Evolutionary conservation across 2,888 invertebrate species (phyloP), one percentile per base, ranked within the genome.

Genomic region (Rhamphomyia laevipes): DNA sequence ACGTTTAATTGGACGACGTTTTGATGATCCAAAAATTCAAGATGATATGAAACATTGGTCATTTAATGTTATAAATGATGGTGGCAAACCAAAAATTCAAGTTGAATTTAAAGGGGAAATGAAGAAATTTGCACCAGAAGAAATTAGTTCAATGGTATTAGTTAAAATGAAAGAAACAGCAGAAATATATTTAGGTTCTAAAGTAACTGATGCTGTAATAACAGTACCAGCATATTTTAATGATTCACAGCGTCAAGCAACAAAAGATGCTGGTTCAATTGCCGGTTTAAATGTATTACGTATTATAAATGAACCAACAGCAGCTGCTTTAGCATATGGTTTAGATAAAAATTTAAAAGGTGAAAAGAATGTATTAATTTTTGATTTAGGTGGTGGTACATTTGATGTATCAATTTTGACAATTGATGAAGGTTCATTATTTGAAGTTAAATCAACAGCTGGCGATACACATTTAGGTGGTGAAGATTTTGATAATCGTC

Each of bases 401-500:
- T 94, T 94, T 64, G 93, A 94, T 73, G 93, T 94, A 10, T 93
- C 93, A 27, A 79, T 93, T 55, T 74, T 94, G 30, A 82, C 87
- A 56, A 93, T 94, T 65, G 86, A 89, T 59, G 90, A 93, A 68
- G 82, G 91, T 0, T 82, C 84, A 0, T 66, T 87, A 55, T 88
- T 88, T 61, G 85, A 88, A 73, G 88, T 89, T 0, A 79, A 77
- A 63, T 77, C 87, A 1, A 88, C 88, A 1, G 82, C 86, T 4
- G 88, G 87, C 6, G 86, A 89, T 61, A 88, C 87, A 0, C 87
- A 88, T 67, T 72, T 83, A 53, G 85, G 84, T 5, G 85, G 84
- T 13, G 84, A 86, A 72, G 85, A 86, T 62, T 84, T 90, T 56
- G 89, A 89, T 57, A 84, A 80, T 62, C 77, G 87, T 48, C 72